A percentile compares a stretch with the other conserved stretches of the same genome.
These are phyloP conservation scores for Camponotus fellah DNA, from an alignment of 2,888 invertebrate species.

Conservation along the genomic window DNA sequence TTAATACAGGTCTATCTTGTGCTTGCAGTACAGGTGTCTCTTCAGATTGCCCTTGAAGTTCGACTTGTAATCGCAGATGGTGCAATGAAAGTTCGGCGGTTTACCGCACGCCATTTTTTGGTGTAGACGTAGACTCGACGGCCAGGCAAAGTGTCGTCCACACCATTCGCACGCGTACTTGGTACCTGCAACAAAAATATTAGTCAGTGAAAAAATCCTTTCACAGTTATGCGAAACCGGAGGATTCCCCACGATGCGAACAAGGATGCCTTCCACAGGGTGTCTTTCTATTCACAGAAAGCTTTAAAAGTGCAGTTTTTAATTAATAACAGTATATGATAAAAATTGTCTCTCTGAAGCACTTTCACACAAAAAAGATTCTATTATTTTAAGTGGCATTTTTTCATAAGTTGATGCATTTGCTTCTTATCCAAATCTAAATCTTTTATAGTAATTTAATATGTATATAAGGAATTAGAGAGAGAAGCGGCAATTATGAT, in stretches of 20 bases:
- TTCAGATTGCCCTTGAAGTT: slow-evolving; percentile 82
- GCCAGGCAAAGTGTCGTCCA: slow-evolving; percentile 78
- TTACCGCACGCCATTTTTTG: slow-evolving; percentile 82
- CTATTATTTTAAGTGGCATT: background rate
- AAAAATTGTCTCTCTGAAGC: slow-evolving; percentile 9
- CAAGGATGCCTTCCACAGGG: slow-evolving; percentile 11
- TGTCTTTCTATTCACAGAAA: background rate
- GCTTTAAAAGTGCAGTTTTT: background rate
- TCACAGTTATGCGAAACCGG: background rate
- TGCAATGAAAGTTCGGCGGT: slow-evolving; percentile 79
- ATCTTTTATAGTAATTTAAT: background rate
- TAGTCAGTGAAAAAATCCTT: slow-evolving; percentile 67
- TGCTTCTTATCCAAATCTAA: background rate
- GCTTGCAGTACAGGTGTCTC: slow-evolving; percentile 74
- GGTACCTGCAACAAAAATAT: slow-evolving; percentile 79
- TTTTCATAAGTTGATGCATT: background rate
- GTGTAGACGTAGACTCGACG: slow-evolving; percentile 80
- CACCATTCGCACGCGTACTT: slow-evolving; percentile 78
- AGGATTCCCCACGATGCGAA: background rate
- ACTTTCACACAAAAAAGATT: background rate
- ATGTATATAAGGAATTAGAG: background rate
- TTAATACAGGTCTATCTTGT: slow-evolving; percentile 51
- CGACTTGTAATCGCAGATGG: slow-evolving; percentile 79
- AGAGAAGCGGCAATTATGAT: background rate
- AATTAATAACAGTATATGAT: background rate